Percentiles rank a stretch among this genome's conserved stretches.
phyloP scores from a whole-genome alignment of 2,797 vertebrate species.

The Etheostoma perlongum region DNA sequence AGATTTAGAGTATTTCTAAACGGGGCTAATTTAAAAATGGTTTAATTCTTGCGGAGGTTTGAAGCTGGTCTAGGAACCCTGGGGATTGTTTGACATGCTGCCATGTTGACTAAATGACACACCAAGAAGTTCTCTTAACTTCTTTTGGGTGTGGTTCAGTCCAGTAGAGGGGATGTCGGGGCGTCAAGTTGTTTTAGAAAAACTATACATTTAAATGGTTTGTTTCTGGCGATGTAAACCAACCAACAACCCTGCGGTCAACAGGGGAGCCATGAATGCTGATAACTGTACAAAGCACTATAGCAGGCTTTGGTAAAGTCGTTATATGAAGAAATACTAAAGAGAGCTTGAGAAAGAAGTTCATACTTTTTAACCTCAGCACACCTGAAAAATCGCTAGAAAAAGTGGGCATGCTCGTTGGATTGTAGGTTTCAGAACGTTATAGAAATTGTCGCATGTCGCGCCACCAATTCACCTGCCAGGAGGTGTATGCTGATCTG shows the following conservation, averaged over 20 bases:
- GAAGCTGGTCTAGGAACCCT: conserved; percentile 65
- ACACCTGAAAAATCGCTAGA: not conserved
- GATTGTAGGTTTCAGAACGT: not conserved
- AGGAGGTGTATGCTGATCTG: not conserved
- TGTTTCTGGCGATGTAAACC: conserved; percentile 7
- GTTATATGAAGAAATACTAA: not conserved
- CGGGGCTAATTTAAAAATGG: conserved; percentile 75
- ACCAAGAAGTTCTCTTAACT: conserved; percentile 43
- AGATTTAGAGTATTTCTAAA: conserved; percentile 81
- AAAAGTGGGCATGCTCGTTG: not conserved
- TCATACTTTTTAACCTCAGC: not conserved
- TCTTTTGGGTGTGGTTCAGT: conserved; percentile 21
- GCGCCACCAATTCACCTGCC: not conserved
- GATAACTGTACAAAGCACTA: not conserved
- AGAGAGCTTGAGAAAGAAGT: not conserved
- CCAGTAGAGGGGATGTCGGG: not conserved
- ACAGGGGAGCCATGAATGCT: not conserved
- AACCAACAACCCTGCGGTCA: conserved; percentile 2
- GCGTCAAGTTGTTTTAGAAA: conserved; percentile 1
- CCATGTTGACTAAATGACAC: conserved; percentile 58
- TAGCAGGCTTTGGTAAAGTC: not conserved
- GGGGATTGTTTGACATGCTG: conserved; percentile 70
- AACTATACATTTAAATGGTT: not conserved
- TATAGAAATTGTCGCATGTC: not conserved
- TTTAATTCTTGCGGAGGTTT: conserved; percentile 79